A percentile compares a stretch with the other conserved stretches of the same genome.
These are phyloP conservation scores for Pheosia gnoma DNA, from an alignment of 2,888 invertebrate genomes.

Conservation along the genomic window DNA sequence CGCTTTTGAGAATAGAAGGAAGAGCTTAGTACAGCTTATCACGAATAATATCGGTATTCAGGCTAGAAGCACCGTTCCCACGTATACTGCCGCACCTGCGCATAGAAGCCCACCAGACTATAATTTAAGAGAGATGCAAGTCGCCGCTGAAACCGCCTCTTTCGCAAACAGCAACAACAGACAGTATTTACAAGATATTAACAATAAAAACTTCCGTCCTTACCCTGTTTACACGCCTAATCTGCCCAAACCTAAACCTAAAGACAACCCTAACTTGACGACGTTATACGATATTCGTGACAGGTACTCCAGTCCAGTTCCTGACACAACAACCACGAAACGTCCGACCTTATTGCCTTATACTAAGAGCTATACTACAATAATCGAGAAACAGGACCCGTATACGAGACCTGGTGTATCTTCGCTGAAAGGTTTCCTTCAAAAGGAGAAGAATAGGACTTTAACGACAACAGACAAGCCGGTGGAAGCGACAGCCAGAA, in stretches of 20 bases:
- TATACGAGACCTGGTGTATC: conserved; percentile 79
- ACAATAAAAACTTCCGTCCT: conserved; percentile 69
- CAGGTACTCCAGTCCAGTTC: conserved; percentile 42
- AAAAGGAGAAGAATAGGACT: conserved; percentile 72
- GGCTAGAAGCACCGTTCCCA: conserved; percentile 59
- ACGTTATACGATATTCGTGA: conserved; percentile 75
- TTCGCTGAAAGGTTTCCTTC: conserved; percentile 65
- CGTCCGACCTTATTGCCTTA: conserved; percentile 74
- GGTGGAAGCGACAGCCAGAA: conserved; percentile 54
- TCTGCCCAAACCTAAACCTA: conserved; percentile 58
- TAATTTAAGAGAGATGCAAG: conserved; percentile 85
- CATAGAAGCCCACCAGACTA: conserved; percentile 70
- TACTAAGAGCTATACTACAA: conserved; percentile 64
- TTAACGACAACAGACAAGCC: conserved; percentile 51
- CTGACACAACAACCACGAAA: conserved; percentile 67
- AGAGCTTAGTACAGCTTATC: conserved; percentile 72
- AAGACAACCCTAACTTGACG: conserved; percentile 69
- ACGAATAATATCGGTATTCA: conserved; percentile 66
- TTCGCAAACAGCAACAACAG: conserved; percentile 85
- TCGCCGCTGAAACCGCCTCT: conserved; percentile 90
- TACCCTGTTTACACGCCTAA: conserved; percentile 76
- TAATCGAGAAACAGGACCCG: conserved; percentile 65
- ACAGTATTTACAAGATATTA: conserved; percentile 72
- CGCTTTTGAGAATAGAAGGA: conserved; percentile 68
- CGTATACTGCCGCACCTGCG: conserved; percentile 65